Percentiles rank a stretch among this genome's conserved stretches.
Evolutionary conservation across 2,888 invertebrate species (phyloP).

Genomic region (Agrilus biguttatus): DNA sequence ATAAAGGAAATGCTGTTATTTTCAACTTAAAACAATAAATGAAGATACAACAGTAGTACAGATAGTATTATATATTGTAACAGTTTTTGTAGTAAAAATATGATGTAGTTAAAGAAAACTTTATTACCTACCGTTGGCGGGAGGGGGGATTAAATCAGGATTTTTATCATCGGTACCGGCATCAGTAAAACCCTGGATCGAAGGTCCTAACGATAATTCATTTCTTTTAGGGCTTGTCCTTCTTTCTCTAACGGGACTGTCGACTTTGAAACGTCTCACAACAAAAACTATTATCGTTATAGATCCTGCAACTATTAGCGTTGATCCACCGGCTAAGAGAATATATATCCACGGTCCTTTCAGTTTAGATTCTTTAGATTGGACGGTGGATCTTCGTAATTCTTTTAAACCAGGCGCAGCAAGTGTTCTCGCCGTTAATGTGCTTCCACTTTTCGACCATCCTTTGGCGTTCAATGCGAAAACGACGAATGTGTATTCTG

Average conservation of each 20-base stretch:
- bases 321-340: conserved; percentile 27
- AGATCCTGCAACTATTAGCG: conserved; percentile 28
- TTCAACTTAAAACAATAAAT: no score
- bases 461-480: conserved; percentile 56
- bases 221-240: conserved; percentile 23
- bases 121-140: conserved; percentile 26
- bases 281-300: conserved; percentile 26
- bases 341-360: conserved; percentile 28
- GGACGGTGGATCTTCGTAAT: conserved; percentile 30
- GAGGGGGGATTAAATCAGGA: conserved; percentile 31
- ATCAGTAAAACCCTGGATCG: conserved; percentile 26
- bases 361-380: conserved; percentile 14
- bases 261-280: conserved; percentile 25
- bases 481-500: conserved; percentile 33
- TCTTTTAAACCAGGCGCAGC: conserved; percentile 33
- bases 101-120: background rate
- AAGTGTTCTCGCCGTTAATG: conserved; percentile 32
- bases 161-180: conserved; percentile 29
- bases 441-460: conserved; percentile 29
- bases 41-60: no score
- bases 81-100: background rate
- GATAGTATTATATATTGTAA: no score
- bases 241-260: conserved; percentile 26
- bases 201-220: conserved; percentile 24
- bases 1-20: no score